A percentile compares a stretch with the other conserved stretches of the same genome.
These are phyloP conservation scores for Tragelaphus eurycerus DNA, from an alignment of 2,797 vertebrate species.

Conservation along the genomic window DNA sequence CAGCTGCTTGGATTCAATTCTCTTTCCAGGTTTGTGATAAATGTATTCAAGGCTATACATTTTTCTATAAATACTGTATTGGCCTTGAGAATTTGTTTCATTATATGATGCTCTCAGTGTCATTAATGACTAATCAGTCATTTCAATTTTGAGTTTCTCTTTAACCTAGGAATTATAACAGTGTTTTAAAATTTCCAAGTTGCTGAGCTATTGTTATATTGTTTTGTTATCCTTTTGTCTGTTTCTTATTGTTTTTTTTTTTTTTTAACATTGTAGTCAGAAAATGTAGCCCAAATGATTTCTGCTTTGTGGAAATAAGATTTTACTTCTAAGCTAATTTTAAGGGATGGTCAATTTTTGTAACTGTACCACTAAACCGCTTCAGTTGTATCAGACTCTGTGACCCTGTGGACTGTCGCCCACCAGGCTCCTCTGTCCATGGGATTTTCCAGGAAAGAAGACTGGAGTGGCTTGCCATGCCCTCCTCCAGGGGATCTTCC, in stretches of 20 bases:
- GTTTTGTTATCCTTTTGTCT: neutral
- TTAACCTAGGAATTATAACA: constrained; percentile 6
- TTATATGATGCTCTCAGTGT: neutral
- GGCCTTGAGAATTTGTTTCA: constrained; percentile 24
- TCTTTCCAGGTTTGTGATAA: constrained; percentile 38
- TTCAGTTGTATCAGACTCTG: neutral
- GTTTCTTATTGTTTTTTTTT: neutral
- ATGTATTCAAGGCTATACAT: constrained; percentile 14
- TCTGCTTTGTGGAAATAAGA: constrained; percentile 25
- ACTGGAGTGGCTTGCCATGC: neutral
- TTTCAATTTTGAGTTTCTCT: constrained; percentile 48
- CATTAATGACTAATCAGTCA: neutral
- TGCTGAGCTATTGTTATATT: neutral
- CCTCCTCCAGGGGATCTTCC: neutral
- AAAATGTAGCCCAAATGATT: constrained; percentile 1
- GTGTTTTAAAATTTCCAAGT: constrained; percentile 13
- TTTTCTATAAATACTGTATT: constrained; percentile 43
- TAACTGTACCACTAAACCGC: neutral
- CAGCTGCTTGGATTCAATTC: neutral
- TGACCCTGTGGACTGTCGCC: neutral
- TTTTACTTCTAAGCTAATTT: neutral
- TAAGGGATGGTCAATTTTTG: constrained; percentile 26
- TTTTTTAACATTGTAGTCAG: neutral
- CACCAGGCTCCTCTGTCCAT: neutral
- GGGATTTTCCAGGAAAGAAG: neutral